Base-by-base conservation (phyloP, 1,140 invertebrate genomes). In the Cepaea nemoralis region DNA sequence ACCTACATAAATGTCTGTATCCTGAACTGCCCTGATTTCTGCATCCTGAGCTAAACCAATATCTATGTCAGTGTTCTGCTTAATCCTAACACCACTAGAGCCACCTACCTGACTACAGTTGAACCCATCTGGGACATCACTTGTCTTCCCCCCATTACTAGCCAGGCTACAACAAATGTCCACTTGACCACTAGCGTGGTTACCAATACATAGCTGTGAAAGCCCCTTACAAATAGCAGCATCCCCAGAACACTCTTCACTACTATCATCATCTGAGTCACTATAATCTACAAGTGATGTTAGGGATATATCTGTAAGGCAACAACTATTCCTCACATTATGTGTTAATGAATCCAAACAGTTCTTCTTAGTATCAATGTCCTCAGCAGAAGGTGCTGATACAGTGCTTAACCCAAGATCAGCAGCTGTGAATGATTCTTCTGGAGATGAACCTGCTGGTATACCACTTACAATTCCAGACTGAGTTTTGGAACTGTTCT, bases 231-330 rank as follows among this genome's bases (percentile, higher is more conserved):
- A 24, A 14, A 19, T 24, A 55, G n/a, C 19, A 45, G 16, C 8
- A 3, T 55, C 66, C 10, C 2, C 37, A 71, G 14, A 22, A 16
- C 22, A 24, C 35, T 71, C 69, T 24, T 71, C 40, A 2, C 40
- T 37, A 71, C 24, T 31, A 71, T 71, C 69, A 35, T 69, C 10
- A 39, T 71, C 69, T 8, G 69, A 71, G 37, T 71, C 69, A 71
- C 69, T 71, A 39, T 71, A 71, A 39, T 40, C 19, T 71, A 71
- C 69, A 39, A 71, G 69, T 10, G 69, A 42, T 1, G 37, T 8
- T 24, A 2, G 3, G 33, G 8, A 31, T 10, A 31, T 59, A 24
- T n/a, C n/a, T 59, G 55, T 12, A 59, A 5, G 55, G 12, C 14
- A 6, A 48, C 8, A n/a, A n/a, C n/a, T n/a, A 45, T 45, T 45